Base-by-base conservation (phyloP, 2,797 vertebrate genomes). In the Schizopygopsis pylzovi region DNA sequence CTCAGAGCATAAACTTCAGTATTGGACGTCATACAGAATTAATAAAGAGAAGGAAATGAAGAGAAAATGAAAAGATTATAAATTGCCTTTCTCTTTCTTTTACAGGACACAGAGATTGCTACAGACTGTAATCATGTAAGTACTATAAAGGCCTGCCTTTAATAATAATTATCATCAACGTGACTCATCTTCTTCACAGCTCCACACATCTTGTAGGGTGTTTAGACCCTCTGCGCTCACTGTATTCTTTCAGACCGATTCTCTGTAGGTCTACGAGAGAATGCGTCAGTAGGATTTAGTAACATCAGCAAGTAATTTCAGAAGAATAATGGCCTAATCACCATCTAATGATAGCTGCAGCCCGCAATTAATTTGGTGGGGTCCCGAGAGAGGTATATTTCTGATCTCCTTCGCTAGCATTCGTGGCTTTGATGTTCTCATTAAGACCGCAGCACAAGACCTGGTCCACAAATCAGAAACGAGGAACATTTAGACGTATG, bases 51-150 rank as follows among this genome's bases (percentile, higher is more conserved):
- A 16, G 6, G 7, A 77, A 56, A 77, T 39, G 6, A 56, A 39
- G 10, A 0, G 10, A 6, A 37, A 54, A n/a, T 8, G 2, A 78
- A 59, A 68, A 71, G 20, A 20, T 52, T 22, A 6, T 12, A 18
- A 37, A 77, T 20, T 39, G 43, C 54, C 52, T 81, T 10, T 78
- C 52, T 54, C 81, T 71, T 12, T 85, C 41, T 79, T 43, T 88
- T 73, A 54, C 82, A 90, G 89, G 89, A 90, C 70, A 83, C 54
- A 0, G 89, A 89, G 22, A 83, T 90, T 20, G 71, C 88, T 70
- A 11, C 67, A 25, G 89, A 88, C 65, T 90, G 89, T 77, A 89
- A 89, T 67, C 88, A 90, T 63, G 89, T 90, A 85, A 90, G 89
- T 90, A 16, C 13, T 82, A 47, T 15, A 47, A 28, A 52, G 2